Evolutionary conservation across 2,888 invertebrate genomes (phyloP).

Genomic region (Brachyopa scutellaris): DNA sequence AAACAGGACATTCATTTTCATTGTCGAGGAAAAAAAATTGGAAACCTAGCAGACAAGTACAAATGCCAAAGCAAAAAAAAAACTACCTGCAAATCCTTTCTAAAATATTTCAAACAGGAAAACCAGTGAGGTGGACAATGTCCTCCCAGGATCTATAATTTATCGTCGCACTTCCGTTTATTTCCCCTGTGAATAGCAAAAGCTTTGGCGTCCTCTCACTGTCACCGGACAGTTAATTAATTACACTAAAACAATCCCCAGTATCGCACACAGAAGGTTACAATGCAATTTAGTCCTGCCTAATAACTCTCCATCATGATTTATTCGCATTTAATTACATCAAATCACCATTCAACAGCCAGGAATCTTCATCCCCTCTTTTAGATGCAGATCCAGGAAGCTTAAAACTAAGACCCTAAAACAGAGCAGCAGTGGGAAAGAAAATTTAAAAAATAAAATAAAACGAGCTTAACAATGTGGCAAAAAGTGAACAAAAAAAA

Average conservation of each 20-base stretch:
- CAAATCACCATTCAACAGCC: conserved; percentile 54
- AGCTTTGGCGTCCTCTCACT: conserved; percentile 15
- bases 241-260: conserved; percentile 45
- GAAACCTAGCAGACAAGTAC: conserved; percentile 40
- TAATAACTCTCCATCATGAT: conserved; percentile 25
- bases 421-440: neutral
- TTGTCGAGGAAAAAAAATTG: neutral
- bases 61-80: conserved; percentile 35
- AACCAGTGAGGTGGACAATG: conserved; percentile 44
- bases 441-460: neutral
- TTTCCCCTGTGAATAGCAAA: conserved; percentile 18
- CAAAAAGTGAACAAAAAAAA: conserved; percentile 46
- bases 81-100: neutral
- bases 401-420: conserved; percentile 10
- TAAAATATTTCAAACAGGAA: conserved; percentile 9
- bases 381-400: conserved; percentile 45
- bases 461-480: conserved; percentile 18
- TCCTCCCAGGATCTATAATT: conserved; percentile 52
- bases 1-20: conserved; percentile 50
- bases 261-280: neutral
- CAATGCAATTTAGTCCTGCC: neutral
- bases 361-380: conserved; percentile 35
- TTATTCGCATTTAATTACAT: conserved; percentile 67
- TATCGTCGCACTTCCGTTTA: conserved; percentile 51
- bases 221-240: conserved; percentile 53